Evolutionary conservation across 1,140 invertebrate genomes (phyloP).

Genomic region (Danaus plexippus): DNA sequence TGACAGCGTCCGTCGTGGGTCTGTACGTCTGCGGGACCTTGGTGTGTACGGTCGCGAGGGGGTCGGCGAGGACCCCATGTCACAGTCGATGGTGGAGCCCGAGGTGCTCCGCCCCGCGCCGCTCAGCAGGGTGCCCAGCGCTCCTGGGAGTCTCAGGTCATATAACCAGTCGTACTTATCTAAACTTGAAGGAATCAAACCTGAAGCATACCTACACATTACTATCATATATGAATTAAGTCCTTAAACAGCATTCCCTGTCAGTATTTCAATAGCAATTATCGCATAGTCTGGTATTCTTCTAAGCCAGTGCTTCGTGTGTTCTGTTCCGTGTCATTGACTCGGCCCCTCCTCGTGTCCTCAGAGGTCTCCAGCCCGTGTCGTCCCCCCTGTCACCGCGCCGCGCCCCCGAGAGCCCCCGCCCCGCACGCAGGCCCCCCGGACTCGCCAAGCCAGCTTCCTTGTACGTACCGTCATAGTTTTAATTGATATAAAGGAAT

Average conservation of each 20-base stretch:
- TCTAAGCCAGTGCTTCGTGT: too few species aligned
- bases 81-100: slow-evolving; percentile 63
- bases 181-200: too few species aligned
- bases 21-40: slow-evolving; percentile 62
- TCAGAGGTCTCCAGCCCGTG: slow-evolving; percentile 44
- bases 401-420: slow-evolving; percentile 45
- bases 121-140: slow-evolving; percentile 79
- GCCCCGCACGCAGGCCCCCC: slow-evolving; percentile 38
- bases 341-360: not conserved
- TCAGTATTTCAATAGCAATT: too few species aligned
- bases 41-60: slow-evolving; percentile 54
- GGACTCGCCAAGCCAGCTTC: slow-evolving; percentile 47
- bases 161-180: too few species aligned
- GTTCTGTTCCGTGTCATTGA: too few species aligned
- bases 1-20: slow-evolving; percentile 48
- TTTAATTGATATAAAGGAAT: not conserved
- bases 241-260: too few species aligned
- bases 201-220: too few species aligned
- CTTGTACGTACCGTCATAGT: slow-evolving; percentile 43
- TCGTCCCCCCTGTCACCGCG: slow-evolving; percentile 35
- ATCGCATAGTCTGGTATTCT: too few species aligned
- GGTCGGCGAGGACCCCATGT: slow-evolving; percentile 48
- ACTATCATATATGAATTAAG: too few species aligned
- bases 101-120: slow-evolving; percentile 60
- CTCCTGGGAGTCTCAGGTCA: slow-evolving; percentile 74